phyloP scores from a whole-genome alignment of 2,113 vertebrate genomes.

The Phoxinus phoxinus region DNA sequence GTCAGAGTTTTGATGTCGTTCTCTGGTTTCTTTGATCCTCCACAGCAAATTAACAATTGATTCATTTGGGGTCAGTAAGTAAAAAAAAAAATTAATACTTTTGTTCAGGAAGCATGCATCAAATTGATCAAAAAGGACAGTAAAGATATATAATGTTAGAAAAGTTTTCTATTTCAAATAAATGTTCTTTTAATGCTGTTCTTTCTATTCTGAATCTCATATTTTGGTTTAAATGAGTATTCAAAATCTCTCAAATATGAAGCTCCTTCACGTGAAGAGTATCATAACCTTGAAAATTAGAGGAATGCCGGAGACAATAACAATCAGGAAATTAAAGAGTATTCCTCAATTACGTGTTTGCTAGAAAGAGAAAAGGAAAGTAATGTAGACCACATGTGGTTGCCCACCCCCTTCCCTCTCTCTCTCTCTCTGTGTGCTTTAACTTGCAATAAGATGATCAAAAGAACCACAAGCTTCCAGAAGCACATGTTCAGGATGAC shows the following conservation, averaged over 20 bases:
- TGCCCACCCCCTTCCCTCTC: constrained; percentile 5
- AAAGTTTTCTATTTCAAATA: background rate
- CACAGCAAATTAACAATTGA: background rate
- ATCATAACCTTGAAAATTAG: constrained; percentile 32
- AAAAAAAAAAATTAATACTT: background rate
- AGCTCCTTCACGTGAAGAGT: constrained; percentile 32
- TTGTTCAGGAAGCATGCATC: no score
- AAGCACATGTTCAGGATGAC: constrained; percentile 55
- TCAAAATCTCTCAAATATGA: background rate
- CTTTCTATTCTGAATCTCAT: background rate
- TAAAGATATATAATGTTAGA: background rate
- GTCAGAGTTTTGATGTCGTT: constrained; percentile 37
- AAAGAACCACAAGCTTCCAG: constrained; percentile 60
- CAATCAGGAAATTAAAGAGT: constrained; percentile 60
- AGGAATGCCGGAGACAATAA: constrained; percentile 47
- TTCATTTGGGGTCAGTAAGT: background rate
- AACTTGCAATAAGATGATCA: constrained; percentile 64
- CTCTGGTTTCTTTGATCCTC: background rate
- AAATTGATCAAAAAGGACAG: background rate
- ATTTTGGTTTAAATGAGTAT: background rate
- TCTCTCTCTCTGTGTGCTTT: constrained; percentile 47
- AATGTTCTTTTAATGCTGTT: background rate
- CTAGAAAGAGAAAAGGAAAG: constrained; percentile 43
- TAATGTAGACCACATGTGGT: constrained; percentile 71
- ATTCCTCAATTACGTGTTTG: constrained; percentile 55